Conservation (phyloP, 2,888 invertebrate genomes). For the Eupeodes latifasciatus region DNA sequence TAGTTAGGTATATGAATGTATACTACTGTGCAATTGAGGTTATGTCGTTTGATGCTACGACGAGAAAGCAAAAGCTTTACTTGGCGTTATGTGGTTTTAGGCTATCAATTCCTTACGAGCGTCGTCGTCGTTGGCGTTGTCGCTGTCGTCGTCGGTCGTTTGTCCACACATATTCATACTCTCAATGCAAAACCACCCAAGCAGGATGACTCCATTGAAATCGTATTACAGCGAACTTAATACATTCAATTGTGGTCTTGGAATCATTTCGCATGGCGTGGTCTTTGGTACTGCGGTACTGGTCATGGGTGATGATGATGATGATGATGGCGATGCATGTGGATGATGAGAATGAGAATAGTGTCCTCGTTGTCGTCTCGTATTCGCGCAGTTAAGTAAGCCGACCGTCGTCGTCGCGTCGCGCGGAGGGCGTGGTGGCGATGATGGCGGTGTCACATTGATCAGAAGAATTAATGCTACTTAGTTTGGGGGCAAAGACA, state of each 20-base stretch:
- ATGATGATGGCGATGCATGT: constrained; percentile 26
- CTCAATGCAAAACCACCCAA: constrained; percentile 28
- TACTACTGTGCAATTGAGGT: constrained; percentile 60
- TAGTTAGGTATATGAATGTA: not conserved
- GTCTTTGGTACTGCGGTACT: constrained; percentile 42
- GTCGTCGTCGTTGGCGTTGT: not conserved
- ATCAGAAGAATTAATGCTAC: constrained; percentile 73
- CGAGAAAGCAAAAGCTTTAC: constrained; percentile 58
- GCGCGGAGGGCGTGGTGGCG: not conserved
- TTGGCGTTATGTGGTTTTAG: constrained; percentile 66
- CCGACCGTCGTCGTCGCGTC: constrained; percentile 9
- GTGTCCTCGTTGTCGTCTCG: constrained; percentile 43
- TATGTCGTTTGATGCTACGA: constrained; percentile 46
- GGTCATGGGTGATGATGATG: constrained; percentile 44
- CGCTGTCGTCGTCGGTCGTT: constrained; percentile 3
- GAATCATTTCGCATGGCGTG: constrained; percentile 70
- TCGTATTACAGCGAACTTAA: constrained; percentile 74
- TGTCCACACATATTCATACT: constrained; percentile 29
- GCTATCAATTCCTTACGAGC: constrained; percentile 67
- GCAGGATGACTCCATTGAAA: constrained; percentile 61
- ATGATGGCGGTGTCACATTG: constrained; percentile 58
- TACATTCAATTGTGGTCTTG: constrained; percentile 74
- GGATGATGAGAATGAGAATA: constrained; percentile 54
- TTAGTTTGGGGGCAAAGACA: constrained; percentile 40
- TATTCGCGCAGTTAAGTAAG: constrained; percentile 39